Evolutionary conservation across 2,797 vertebrate genomes (phyloP).

Genomic region (Crax fasciolata): DNA sequence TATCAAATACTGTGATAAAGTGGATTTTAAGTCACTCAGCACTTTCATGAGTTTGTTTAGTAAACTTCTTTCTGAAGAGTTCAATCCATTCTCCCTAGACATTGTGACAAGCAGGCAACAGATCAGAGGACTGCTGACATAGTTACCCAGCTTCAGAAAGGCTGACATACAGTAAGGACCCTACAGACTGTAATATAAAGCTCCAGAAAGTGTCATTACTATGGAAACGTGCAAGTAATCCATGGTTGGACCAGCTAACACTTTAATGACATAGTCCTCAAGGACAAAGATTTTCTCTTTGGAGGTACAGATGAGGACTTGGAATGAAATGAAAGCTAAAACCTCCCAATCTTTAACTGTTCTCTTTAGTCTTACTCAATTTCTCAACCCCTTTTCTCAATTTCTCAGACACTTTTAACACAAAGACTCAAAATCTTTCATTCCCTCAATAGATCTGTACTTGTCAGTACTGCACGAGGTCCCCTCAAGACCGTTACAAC

Average conservation of each 20-base stretch:
- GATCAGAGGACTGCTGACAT: conserved; percentile 24
- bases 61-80: neutral
- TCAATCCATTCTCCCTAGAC: neutral
- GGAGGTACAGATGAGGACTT: neutral
- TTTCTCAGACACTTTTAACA: neutral
- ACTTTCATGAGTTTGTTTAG: neutral
- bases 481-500: neutral
- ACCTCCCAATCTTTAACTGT: neutral
- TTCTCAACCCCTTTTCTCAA: conserved; percentile 3
- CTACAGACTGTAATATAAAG: conserved; percentile 13
- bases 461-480: neutral
- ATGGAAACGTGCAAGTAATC: conserved; percentile 46
- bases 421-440: neutral
- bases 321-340: conserved; percentile 1
- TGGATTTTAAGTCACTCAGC: conserved; percentile 7
- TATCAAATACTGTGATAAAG: neutral
- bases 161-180: conserved; percentile 1
- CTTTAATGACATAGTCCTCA: conserved; percentile 39
- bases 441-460: neutral
- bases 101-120: conserved; percentile 25
- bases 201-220: conserved; percentile 46
- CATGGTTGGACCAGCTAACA: conserved; percentile 8
- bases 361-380: neutral
- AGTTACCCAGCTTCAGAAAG: conserved; percentile 31
- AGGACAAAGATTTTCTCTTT: conserved; percentile 19